A percentile compares a stretch with the other conserved stretches of the same genome.
phyloP scores from a whole-genome alignment of 2,797 vertebrate species.

The Myotis planiceps region DNA sequence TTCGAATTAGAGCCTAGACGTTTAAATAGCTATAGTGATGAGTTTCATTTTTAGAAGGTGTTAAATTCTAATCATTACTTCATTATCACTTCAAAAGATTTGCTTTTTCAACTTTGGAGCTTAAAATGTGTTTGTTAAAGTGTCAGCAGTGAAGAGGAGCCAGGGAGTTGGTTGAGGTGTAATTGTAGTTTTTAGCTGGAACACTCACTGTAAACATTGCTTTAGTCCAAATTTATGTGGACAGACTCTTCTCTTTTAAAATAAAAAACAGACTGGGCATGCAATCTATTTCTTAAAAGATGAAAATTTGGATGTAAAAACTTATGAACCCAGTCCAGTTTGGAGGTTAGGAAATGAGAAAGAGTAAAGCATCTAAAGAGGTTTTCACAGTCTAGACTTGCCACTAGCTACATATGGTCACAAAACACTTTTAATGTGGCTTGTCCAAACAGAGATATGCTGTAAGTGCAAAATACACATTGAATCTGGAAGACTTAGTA shows the following conservation, averaged over 20 bases:
- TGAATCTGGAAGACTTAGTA: not conserved
- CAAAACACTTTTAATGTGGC: not conserved
- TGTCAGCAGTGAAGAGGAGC: not conserved
- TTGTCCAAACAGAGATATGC: not conserved
- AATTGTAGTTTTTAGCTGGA: not conserved
- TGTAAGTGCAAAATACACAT: not conserved
- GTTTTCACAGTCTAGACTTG: not conserved
- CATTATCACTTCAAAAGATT: conserved; percentile 57
- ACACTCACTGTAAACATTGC: not conserved
- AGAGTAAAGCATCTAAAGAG: not conserved
- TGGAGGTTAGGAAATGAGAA: not conserved
- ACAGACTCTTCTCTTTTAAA: not conserved
- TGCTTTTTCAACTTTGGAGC: conserved; percentile 47
- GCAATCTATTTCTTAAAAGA: not conserved
- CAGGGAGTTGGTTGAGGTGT: not conserved
- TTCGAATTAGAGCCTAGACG: conserved; percentile 20
- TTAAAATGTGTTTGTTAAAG: conserved; percentile 38
- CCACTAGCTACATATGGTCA: not conserved
- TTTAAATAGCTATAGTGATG: not conserved
- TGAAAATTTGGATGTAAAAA: conserved; percentile 21
- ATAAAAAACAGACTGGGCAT: not conserved
- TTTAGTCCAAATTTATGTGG: not conserved
- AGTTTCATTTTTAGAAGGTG: conserved; percentile 71
- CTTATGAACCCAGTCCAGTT: not conserved
- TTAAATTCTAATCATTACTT: conserved; percentile 58